Base-by-base conservation (phyloP, 2,797 vertebrate species). In the Labeo calbasu region DNA sequence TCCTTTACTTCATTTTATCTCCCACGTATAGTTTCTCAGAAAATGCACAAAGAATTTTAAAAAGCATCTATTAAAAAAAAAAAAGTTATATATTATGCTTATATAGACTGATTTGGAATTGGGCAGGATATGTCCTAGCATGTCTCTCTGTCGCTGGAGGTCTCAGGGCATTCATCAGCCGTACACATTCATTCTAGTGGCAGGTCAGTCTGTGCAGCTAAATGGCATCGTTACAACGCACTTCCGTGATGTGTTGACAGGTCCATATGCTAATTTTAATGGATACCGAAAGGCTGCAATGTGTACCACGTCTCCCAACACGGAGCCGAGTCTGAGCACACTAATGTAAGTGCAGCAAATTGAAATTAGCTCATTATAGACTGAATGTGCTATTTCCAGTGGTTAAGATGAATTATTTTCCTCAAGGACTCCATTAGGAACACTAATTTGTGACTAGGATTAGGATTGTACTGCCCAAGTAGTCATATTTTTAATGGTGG, bases 211-310 rank as follows among this genome's bases (percentile, higher is more conserved):
- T 96, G 96, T 95, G 93, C 95, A 96, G 96, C 97, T 97, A 98
- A 99, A 98, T 99, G 96, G 96, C 97, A 97, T 97, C 96, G 96
- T 97, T 98, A 97, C 96, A 97, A 95, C 95, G 92, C 89, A 93
- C 95, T 95, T 96, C 95, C 95, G 96, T 96, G 96, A 96, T 96
- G 96, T 97, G 97, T 98, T 98, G 97, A 98, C 97, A 99, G 97
- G 96, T 96, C 97, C 97, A 96, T 98, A 98, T 97, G 97, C 96
- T 97, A 97, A 97, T 98, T 97, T 97, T 97, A 99, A 99, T 98
- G 96, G 97, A 97, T 96, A 97, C 95, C 95, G 95, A 89, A 87
- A 94, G 95, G 94, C 94, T 92, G 80, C 43, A 82, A 82, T 73
- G 25, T 82, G 80, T 50, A 82, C 57, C 69, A 73, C 43, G 5